Conservation (phyloP, 2,888 invertebrate genomes). For the Sesamia inferens region DNA sequence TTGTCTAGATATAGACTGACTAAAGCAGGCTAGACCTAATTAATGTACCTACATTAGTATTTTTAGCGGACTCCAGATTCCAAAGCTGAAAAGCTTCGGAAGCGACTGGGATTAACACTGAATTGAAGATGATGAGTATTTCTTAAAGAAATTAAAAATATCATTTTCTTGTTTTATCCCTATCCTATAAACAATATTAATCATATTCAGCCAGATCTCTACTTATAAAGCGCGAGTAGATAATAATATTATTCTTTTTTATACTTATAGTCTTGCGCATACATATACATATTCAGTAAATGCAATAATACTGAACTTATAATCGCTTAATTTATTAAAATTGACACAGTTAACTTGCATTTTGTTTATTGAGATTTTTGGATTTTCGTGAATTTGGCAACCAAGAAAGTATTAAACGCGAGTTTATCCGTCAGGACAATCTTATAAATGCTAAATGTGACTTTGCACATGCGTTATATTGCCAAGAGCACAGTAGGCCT, state of each 20-base stretch:
- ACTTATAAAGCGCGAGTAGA: conserved; percentile 16
- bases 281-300: conserved; percentile 35
- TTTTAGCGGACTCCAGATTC: neutral
- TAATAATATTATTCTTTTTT: neutral
- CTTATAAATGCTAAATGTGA: conserved; percentile 13
- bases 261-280: neutral
- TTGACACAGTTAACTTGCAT: conserved; percentile 23
- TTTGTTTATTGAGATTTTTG: neutral
- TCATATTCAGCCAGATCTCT: conserved; percentile 37
- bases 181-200: conserved; percentile 8
- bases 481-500: neutral
- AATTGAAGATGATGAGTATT: neutral
- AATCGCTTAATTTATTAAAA: conserved; percentile 27
- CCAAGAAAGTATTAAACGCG: neutral
- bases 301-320: conserved; percentile 33
- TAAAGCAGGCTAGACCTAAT: conserved; percentile 12
- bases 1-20: conserved; percentile 11
- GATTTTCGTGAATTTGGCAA: neutral
- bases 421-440: neutral
- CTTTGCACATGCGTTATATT: conserved; percentile 9
- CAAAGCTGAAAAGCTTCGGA: too few species aligned
- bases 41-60: neutral
- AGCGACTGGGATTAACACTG: too few species aligned
- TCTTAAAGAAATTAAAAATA: neutral
- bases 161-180: neutral